Base-by-base conservation (phyloP, 2,888 invertebrate species). In the Ormyrus rosae region DNA sequence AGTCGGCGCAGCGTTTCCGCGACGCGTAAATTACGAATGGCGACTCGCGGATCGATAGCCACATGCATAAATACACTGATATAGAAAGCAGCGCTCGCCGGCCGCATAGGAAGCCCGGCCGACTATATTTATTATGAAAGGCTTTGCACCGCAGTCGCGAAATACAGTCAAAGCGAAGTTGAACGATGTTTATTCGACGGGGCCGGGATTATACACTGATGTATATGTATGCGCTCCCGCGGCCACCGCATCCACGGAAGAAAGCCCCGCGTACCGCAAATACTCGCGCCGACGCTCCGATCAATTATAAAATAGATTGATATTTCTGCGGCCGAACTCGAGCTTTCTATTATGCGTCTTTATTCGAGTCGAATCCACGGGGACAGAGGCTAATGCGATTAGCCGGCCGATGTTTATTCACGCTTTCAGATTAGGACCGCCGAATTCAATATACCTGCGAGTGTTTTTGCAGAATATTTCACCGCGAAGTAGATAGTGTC, bases 231-330 rank as follows among this genome's bases (percentile, higher is more conserved):
- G 9, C 11, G 10, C 45, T 13, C 19, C 6, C 10, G 61, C 13
- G 19, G 60, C 60, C 1, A 7, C n/a, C 63, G 63, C 60, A 61
- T 8, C 34, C n/a, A 50, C 50, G 53, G 53, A 67, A 67, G 67
- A 67, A 67, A 53, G 34, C 9, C 67, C 10, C 63, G 11, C 7
- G 4, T 61, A n/a, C 50, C 61, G 61, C 53, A 53, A 61, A 61
- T 55, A 70, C n/a, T 34, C 10, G 50, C 70, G 45, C n/a, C 45
- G 51, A 8, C 60, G 60, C 61, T 11, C 56, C 13, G 56, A 70
- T 68, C 68, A 63, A 73, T 73, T 68, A 61, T 67, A 73, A 73
- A 78, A 61, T 78, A 63, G 63, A 78, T 78, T 68, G 61, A 61
- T 78, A 73, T 72, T 68, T 71, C 67, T 65, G 8, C 67, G 5